Evolutionary conservation across 2,888 invertebrate genomes (phyloP).

Genomic region (Plebejus argus): DNA sequence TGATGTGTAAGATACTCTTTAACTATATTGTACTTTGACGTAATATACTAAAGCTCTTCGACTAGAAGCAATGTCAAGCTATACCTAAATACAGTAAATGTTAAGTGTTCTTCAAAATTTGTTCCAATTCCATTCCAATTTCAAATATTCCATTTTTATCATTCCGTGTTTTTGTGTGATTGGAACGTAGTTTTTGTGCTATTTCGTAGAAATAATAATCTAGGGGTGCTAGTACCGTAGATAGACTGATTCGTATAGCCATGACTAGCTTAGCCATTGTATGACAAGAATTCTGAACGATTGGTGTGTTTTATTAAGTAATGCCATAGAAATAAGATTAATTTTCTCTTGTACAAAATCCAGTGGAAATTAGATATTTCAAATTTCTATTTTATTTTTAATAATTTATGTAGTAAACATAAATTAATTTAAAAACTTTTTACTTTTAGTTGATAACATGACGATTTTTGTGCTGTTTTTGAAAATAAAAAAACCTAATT

Average conservation of each 20-base stretch:
- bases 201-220: conserved; percentile 42
- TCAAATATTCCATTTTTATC: background rate
- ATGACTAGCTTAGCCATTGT: conserved; percentile 61
- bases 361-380: conserved; percentile 7
- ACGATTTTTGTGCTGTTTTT: conserved; percentile 24
- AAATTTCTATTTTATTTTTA: background rate
- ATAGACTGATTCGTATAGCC: conserved; percentile 77
- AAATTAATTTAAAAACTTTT: conserved; percentile 19
- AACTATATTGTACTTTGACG: background rate
- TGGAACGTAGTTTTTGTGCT: conserved; percentile 23
- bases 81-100: background rate
- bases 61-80: conserved; percentile 15
- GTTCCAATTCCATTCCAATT: conserved; percentile 10
- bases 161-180: background rate
- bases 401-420: conserved; percentile 21
- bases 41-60: background rate
- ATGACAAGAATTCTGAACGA: conserved; percentile 42
- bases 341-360: conserved; percentile 11
- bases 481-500: conserved; percentile 8
- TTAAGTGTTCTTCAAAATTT: background rate
- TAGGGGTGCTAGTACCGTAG: conserved; percentile 68
- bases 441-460: background rate
- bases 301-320: conserved; percentile 30
- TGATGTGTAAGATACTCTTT: background rate
- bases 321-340: conserved; percentile 15